phyloP scores from a whole-genome alignment of 2,888 invertebrate genomes.

The Muschampia staudingeri region DNA sequence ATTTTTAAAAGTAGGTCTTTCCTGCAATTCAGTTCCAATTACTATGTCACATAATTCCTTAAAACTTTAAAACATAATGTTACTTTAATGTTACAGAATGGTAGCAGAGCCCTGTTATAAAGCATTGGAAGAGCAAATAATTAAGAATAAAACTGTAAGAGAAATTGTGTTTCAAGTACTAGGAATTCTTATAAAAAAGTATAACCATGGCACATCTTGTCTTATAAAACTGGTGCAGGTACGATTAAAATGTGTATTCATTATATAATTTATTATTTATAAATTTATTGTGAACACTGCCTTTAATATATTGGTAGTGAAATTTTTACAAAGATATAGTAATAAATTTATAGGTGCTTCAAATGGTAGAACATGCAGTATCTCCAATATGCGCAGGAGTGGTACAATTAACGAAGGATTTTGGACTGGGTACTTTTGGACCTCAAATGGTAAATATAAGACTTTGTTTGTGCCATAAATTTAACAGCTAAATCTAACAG shows the following conservation, averaged over 20 bases:
- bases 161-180: constrained; percentile 95
- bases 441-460: constrained; percentile 91
- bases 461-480: not conserved
- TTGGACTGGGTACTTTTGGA: constrained; percentile 93
- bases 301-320: not conserved
- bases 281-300: too few species aligned
- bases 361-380: constrained; percentile 94
- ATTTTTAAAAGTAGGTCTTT: too few species aligned
- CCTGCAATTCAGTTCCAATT: not conserved
- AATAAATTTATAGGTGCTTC: constrained; percentile 92
- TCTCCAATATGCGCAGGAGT: constrained; percentile 93
- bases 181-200: constrained; percentile 95
- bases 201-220: constrained; percentile 96
- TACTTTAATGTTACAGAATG: constrained; percentile 88
- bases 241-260: constrained; percentile 30
- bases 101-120: constrained; percentile 95
- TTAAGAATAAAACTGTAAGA: constrained; percentile 92
- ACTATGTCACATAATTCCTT: too few species aligned
- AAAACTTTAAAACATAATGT: not conserved
- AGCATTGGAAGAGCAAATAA: constrained; percentile 92
- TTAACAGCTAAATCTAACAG: not conserved
- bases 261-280: not conserved
- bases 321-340: not conserved
- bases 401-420: constrained; percentile 93
- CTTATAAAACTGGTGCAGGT: constrained; percentile 93